A percentile compares a stretch with the other conserved stretches of the same genome.
Conservation (phyloP, 2,113 vertebrate genomes). For the Nematolebias whitei region DNA sequence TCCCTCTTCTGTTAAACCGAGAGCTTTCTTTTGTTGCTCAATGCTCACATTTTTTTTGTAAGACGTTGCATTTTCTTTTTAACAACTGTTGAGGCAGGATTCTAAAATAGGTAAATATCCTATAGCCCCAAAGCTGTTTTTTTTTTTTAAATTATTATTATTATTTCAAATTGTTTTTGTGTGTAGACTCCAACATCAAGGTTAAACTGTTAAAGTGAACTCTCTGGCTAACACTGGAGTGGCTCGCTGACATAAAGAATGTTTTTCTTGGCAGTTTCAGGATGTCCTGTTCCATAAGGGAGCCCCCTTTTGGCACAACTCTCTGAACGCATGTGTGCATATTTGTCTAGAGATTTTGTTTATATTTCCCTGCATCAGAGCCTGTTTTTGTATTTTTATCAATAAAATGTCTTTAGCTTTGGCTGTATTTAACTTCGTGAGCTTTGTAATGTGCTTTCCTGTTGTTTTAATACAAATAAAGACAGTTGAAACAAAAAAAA, state of each 20-base stretch:
- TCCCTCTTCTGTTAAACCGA: slow-evolving; percentile 60
- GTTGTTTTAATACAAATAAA: slow-evolving; percentile 67
- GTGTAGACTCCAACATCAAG: slow-evolving; percentile 34
- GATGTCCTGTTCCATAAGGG: slow-evolving; percentile 77
- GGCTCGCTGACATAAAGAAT: slow-evolving; percentile 61
- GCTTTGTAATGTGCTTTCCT: slow-evolving; percentile 15
- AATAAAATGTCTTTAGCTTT: slow-evolving; percentile 45
- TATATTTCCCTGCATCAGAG: slow-evolving; percentile 44
- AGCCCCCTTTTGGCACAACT: slow-evolving; percentile 64
- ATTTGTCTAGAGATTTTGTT: slow-evolving; percentile 57
- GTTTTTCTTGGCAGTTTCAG: slow-evolving; percentile 75
- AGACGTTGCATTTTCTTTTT: slow-evolving; percentile 59
- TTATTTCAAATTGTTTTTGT: too few relatives aligned
- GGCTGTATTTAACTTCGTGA: slow-evolving; percentile 41
- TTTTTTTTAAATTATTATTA: slow-evolving; percentile 27
- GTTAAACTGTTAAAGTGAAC: slow-evolving; percentile 62
- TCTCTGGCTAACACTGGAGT: slow-evolving; percentile 67
- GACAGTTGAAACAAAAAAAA: slow-evolving; percentile 29
- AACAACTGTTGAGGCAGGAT: slow-evolving; percentile 27
- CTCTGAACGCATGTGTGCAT: slow-evolving; percentile 36
- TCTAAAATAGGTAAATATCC: slow-evolving; percentile 48
- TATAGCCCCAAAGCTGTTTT: slow-evolving; percentile 38
- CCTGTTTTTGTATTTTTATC: slow-evolving; percentile 36
- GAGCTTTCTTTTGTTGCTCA: slow-evolving; percentile 68
- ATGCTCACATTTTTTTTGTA: slow-evolving; percentile 34